Percentiles rank a stretch among this genome's conserved stretches.
These are phyloP conservation scores for Rallus crepitans DNA, from an alignment of 2,797 vertebrate species.

Conservation along the genomic window DNA sequence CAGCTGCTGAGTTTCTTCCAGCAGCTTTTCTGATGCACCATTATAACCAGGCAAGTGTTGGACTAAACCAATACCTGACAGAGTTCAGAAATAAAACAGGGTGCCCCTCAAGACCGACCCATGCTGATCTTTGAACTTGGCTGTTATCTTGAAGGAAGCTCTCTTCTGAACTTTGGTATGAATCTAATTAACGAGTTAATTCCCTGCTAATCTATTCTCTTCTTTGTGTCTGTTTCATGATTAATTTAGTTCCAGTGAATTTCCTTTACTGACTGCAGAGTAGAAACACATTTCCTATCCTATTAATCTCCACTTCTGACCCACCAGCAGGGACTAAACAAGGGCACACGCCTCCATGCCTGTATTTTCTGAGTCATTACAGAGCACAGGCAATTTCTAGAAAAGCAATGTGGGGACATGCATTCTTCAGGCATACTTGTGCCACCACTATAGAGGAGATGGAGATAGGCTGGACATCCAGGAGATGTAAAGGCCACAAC, in stretches of 20 bases:
- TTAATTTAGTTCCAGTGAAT: conserved; percentile 67
- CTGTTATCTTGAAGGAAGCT: conserved; percentile 2
- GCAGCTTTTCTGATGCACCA: background rate
- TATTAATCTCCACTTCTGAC: conserved; percentile 40
- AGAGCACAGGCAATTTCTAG: background rate
- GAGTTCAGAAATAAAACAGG: background rate
- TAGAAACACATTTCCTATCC: conserved; percentile 33
- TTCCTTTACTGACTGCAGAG: conserved; percentile 41
- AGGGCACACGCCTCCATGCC: background rate
- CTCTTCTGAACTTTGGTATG: background rate
- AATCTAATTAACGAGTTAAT: conserved; percentile 59
- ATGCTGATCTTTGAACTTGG: background rate
- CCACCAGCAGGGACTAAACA: conserved; percentile 12
- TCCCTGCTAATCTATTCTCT: conserved; percentile 26
- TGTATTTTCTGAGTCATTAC: background rate
- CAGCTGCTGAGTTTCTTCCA: background rate
- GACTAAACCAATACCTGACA: conserved; percentile 2
- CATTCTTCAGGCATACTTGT: background rate
- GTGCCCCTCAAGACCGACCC: background rate
- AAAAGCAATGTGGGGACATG: background rate
- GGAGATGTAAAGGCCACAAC: background rate
- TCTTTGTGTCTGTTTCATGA: conserved; percentile 41
- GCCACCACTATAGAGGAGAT: background rate
- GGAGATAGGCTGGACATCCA: background rate
- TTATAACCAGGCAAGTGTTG: background rate